Percentiles rank a stretch among this genome's conserved stretches.
Evolutionary conservation across 2,113 vertebrate species (phyloP).

Genomic region (Erinaceus europaeus): DNA sequence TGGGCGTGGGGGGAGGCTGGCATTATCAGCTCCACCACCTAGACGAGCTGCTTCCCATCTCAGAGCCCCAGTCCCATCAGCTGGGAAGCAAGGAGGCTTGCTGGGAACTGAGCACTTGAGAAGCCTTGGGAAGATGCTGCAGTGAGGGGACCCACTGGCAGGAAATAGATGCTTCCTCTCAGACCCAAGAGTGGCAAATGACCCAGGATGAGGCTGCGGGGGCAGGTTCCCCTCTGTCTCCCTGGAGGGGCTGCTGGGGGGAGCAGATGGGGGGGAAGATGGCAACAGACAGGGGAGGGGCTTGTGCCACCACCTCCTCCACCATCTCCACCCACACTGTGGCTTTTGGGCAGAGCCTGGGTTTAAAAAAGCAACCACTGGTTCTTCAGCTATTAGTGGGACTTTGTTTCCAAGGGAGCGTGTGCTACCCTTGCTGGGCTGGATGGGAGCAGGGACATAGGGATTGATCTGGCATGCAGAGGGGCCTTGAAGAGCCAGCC

Average conservation of each 20-base stretch:
- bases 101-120: not conserved
- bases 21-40: too few relatives aligned
- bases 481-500: too few relatives aligned
- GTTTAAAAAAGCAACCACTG: constrained; percentile 3
- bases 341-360: constrained; percentile 33
- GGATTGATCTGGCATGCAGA: too few relatives aligned
- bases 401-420: constrained; percentile 9
- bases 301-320: too few relatives aligned
- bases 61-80: rapidly evolving
- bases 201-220: too few relatives aligned
- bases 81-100: not conserved
- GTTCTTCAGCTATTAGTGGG: not conserved
- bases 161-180: not conserved
- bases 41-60: not conserved
- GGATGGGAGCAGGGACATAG: too few relatives aligned
- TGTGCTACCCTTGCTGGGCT: too few relatives aligned
- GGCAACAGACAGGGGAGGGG: not conserved
- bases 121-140: not conserved
- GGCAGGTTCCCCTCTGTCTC: too few relatives aligned
- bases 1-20: not conserved
- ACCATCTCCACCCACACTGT: not conserved
- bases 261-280: constrained; percentile 11
- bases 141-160: not conserved
- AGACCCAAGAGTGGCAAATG: too few relatives aligned
- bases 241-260: not conserved